Evolutionary conservation across 23 tunicate species (phyloP).

Genomic region (Phallusia fumigata): DNA sequence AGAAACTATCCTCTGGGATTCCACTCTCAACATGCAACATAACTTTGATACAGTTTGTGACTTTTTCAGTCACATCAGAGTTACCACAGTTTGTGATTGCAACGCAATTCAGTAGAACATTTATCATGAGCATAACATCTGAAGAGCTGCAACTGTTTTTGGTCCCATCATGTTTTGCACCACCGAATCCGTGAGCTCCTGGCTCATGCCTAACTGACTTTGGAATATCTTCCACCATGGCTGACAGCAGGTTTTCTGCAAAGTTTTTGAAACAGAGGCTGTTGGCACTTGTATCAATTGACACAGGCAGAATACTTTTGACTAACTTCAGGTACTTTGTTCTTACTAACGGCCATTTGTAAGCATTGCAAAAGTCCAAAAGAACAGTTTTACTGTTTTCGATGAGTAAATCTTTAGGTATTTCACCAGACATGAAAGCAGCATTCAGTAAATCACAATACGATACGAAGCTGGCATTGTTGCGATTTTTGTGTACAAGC

Average conservation of each 20-base stretch:
- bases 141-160: background rate
- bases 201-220: background rate
- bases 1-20: background rate
- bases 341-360: background rate
- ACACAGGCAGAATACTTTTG: background rate
- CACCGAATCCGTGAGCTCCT: background rate
- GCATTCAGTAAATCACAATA: background rate
- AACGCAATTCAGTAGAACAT: background rate
- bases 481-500: background rate
- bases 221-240: background rate
- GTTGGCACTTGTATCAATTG: background rate
- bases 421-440: background rate
- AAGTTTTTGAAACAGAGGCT: background rate
- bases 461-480: background rate
- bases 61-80: background rate
- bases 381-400: background rate
- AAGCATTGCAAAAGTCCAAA: background rate
- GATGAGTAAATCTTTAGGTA: background rate
- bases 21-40: background rate
- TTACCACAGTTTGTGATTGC: background rate
- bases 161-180: background rate
- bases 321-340: background rate
- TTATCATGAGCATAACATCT: background rate
- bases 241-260: background rate
- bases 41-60: background rate